Percentiles rank a stretch among this genome's conserved stretches.
These are phyloP conservation scores for Pampus argenteus DNA, from an alignment of 2,797 vertebrate species.

Conservation along the genomic window DNA sequence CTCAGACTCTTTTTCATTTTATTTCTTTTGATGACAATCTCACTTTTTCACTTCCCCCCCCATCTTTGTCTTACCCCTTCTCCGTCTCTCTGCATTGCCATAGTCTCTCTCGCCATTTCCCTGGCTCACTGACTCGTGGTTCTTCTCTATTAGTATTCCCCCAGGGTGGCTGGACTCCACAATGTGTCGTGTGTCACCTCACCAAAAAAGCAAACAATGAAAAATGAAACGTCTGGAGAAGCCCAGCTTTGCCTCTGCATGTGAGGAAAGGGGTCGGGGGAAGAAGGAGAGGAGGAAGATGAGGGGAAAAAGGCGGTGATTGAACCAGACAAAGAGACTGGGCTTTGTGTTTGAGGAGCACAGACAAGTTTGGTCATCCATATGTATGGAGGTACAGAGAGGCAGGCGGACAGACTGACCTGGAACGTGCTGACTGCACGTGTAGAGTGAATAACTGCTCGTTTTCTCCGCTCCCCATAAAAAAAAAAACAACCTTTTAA, in stretches of 20 bases:
- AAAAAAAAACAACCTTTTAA: conserved; percentile 27
- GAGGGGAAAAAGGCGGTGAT: not conserved
- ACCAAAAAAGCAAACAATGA: conserved; percentile 69
- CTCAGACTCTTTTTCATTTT: conserved; percentile 66
- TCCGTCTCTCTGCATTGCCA: conserved; percentile 35
- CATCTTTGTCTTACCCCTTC: conserved; percentile 46
- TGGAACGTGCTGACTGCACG: conserved; percentile 29
- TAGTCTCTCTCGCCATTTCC: conserved; percentile 25
- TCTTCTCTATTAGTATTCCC: conserved; percentile 74
- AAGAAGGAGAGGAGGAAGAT: conserved; percentile 28
- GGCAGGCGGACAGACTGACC: conserved; percentile 31
- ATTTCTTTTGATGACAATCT: conserved; percentile 68
- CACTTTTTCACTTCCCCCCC: conserved; percentile 49
- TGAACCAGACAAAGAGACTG: conserved; percentile 36
- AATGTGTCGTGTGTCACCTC: conserved; percentile 68
- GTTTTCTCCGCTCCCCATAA: conserved; percentile 38
- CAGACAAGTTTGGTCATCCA: conserved; percentile 56
- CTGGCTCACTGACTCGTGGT: conserved; percentile 48
- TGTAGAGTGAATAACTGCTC: conserved; percentile 46
- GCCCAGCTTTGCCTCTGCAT: conserved; percentile 25
- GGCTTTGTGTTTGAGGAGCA: conserved; percentile 33
- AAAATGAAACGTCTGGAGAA: conserved; percentile 58
- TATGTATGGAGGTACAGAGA: conserved; percentile 37
- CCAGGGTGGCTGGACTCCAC: conserved; percentile 57
- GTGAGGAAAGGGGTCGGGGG: conserved; percentile 24